Evolutionary conservation across 2,888 invertebrate species (phyloP), one percentile per base, ranked within the genome.

Genomic region (Euplagia quadripunctaria): DNA sequence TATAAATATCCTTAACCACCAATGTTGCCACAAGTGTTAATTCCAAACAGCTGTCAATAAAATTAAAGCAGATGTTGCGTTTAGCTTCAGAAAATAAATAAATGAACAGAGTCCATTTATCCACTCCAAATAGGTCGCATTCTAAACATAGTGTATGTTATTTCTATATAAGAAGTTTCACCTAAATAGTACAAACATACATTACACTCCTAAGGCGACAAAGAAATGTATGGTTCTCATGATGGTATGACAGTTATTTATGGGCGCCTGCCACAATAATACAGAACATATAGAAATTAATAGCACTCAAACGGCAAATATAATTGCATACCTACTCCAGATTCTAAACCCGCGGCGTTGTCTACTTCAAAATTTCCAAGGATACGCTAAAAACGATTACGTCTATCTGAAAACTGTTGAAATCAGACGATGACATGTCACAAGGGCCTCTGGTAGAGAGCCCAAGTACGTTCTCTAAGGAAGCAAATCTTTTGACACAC

Each of bases 21-120:
- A 41, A 67, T 52, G n/a, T 61, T 61, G 58, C 58, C 31, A 61
- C 58, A 61, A 61, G 58, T 61, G 58, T 61, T 31, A 61, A 61
- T 61, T 61, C 58, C 14, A 61, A 61, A 61, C 58, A 61, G 11
- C 58, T 61, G 58, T 61, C 31, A 31, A 61, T 61, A 61, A 61
- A 61, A 61, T 31, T 31, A 1, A 61, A 61, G 20, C 31, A 61
- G 20, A 31, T 61, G 58, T 61, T 61, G 12, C 0, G 58, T 61
- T 61, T 31, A 61, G 4, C 20, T 20, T 31, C 31, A 61, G 58
- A 61, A 61, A 61, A 61, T 61, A 61, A 31, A 61, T 31, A 61
- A 31, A 31, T 61, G 12, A 61, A 61, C 58, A 5, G 12, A 61
- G 58, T 31, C 31, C 58, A 9, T 5, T 31, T 61, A 61, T 31